Conservation (phyloP, 1,140 invertebrate species). For the Stegodyphus mimosarum region DNA sequence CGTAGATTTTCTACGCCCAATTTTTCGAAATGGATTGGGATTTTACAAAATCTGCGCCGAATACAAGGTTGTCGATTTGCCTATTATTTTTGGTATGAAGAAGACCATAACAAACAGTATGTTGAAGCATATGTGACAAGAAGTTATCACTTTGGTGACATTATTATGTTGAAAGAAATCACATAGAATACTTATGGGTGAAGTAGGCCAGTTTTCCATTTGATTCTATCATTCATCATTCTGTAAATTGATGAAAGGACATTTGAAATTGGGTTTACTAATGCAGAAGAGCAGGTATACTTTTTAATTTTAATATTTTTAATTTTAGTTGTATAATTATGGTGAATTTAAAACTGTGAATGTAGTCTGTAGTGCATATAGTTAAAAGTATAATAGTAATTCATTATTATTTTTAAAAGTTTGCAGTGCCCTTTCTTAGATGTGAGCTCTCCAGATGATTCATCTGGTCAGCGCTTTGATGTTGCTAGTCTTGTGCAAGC, state of each 20-base stretch:
- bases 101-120: too few relatives aligned
- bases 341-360: not conserved
- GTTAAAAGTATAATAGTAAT: not conserved
- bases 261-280: not conserved
- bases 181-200: too few relatives aligned
- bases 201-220: too few relatives aligned
- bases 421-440: constrained; percentile 90
- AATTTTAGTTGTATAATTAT: not conserved
- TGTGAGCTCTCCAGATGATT: constrained; percentile 75
- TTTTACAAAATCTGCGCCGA: too few relatives aligned
- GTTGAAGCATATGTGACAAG: too few relatives aligned
- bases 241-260: not conserved
- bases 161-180: too few relatives aligned
- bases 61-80: too few relatives aligned
- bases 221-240: not conserved
- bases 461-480: constrained; percentile 61
- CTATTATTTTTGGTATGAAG: too few relatives aligned
- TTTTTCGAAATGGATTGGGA: too few relatives aligned
- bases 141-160: too few relatives aligned
- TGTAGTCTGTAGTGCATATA: not conserved
- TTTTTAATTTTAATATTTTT: not conserved
- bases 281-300: not conserved
- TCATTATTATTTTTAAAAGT: constrained; percentile 69
- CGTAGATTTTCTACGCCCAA: too few relatives aligned
- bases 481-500: constrained; percentile 47